These are phyloP conservation scores for Nasua narica DNA, from an alignment of 2,797 vertebrate species.

Conservation along the genomic window DNA sequence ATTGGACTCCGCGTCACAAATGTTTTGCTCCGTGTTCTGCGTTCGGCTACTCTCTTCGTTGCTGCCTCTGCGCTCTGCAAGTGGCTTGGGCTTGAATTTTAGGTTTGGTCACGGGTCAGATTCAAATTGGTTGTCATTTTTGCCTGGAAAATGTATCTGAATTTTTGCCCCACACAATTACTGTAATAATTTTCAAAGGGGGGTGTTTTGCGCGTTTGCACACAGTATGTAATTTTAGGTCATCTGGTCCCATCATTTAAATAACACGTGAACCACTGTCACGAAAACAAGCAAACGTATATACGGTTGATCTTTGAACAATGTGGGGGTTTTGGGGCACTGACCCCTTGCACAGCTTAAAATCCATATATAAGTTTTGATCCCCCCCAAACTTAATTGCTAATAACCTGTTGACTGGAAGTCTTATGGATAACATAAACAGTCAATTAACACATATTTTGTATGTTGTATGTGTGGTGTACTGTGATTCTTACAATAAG, in stretches of 20 bases:
- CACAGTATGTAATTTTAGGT: conserved; percentile 11
- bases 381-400: background rate
- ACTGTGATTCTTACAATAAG: background rate
- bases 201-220: background rate
- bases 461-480: background rate
- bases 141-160: background rate
- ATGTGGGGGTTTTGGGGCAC: background rate
- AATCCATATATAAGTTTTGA: background rate
- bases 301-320: background rate
- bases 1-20: conserved; percentile 7
- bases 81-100: background rate
- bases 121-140: background rate
- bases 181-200: conserved; percentile 31
- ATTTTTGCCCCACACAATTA: conserved; percentile 2
- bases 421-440: background rate
- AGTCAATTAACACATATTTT: background rate
- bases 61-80: background rate
- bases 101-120: conserved; percentile 2
- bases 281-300: conserved; percentile 18
- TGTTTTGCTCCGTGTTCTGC: conserved; percentile 12
- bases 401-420: background rate
- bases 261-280: background rate
- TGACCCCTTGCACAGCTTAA: background rate
- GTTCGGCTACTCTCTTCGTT: background rate
- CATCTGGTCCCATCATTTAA: background rate